Evolutionary conservation across 53 echinoderm and acorn worm genomes (phyloP).

Genomic region (Arbacia lixula): DNA sequence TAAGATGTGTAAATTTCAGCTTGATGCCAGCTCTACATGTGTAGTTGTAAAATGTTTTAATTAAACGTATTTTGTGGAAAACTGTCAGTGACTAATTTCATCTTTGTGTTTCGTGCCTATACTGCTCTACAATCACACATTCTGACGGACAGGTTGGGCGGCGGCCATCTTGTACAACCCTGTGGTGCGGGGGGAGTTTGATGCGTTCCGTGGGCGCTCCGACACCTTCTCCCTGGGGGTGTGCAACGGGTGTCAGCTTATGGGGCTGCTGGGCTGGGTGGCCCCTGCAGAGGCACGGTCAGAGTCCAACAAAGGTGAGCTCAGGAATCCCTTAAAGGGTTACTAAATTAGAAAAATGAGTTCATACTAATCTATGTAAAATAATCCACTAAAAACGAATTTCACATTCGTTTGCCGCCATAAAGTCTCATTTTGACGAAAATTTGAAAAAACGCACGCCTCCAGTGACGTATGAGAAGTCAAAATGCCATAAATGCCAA

Average conservation of each 20-base stretch:
- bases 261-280: slow-evolving; percentile 98
- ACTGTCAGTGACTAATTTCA: background rate
- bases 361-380: no score
- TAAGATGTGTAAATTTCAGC: no score
- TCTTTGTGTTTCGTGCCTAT: background rate
- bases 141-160: slow-evolving; percentile 93
- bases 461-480: no score
- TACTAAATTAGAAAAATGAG: no score
- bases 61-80: background rate
- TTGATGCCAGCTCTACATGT: no score
- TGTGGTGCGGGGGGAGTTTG: slow-evolving; percentile 90
- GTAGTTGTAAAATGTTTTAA: background rate
- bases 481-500: no score
- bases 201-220: slow-evolving; percentile 79
- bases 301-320: slow-evolving; percentile 7
- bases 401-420: no score
- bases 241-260: slow-evolving; percentile 98
- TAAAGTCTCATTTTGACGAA: no score
- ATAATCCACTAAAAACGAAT: no score
- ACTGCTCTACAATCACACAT: background rate
- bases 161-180: slow-evolving; percentile 91
- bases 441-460: no score
- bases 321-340: no score
- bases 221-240: slow-evolving; percentile 97
- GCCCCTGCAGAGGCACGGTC: slow-evolving; percentile 62